Conservation (phyloP, 2,797 vertebrate species). For the Hapalemur alaotrensis region DNA sequence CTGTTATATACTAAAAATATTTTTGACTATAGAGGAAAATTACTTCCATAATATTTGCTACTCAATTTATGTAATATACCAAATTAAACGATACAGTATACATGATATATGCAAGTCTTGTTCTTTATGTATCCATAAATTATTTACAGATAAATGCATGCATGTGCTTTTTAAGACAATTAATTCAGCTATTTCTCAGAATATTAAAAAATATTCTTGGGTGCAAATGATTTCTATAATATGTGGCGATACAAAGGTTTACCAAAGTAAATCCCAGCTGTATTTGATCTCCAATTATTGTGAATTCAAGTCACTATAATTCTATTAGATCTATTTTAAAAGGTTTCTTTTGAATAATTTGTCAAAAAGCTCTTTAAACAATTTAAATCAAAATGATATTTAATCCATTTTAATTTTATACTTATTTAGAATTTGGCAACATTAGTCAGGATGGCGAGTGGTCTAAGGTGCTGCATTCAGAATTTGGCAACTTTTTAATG, state of each 20-base stretch:
- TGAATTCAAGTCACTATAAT: background rate
- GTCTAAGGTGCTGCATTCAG: too few relatives aligned
- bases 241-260: background rate
- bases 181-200: background rate
- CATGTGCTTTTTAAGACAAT: background rate
- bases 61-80: background rate
- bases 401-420: background rate
- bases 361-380: background rate
- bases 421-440: background rate
- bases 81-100: background rate
- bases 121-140: background rate
- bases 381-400: conserved; percentile 1
- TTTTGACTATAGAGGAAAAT: background rate
- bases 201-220: background rate
- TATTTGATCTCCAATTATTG: background rate
- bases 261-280: background rate
- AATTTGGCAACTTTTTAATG: background rate
- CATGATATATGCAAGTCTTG: background rate
- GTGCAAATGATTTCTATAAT: background rate
- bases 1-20: background rate
- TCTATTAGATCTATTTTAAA: background rate
- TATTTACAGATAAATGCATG: background rate
- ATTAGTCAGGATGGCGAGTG: too few relatives aligned
- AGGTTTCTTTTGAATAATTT: background rate
- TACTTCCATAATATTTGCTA: background rate